A percentile compares a stretch with the other conserved stretches of the same genome.
Conservation (phyloP, 2,888 invertebrate species). For the Brachypterus glaber region DNA sequence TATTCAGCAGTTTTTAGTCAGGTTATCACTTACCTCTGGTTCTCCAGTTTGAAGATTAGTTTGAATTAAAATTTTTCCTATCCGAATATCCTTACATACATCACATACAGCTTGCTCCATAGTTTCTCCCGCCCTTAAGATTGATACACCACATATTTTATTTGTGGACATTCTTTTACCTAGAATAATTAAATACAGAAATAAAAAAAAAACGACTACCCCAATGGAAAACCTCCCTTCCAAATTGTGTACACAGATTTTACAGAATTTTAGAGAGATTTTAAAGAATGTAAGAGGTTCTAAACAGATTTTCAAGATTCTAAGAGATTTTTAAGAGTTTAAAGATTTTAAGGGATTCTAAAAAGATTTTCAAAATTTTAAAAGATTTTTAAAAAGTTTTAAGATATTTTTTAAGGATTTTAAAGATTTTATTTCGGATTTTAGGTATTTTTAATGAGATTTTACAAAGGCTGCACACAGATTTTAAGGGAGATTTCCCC, state of each 20-base stretch:
- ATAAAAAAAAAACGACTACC: slow-evolving; percentile 4
- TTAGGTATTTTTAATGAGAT: no score
- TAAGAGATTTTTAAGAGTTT: slow-evolving; percentile 3
- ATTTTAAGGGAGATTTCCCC: no score
- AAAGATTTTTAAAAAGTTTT: no score
- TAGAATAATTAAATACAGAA: slow-evolving; percentile 25
- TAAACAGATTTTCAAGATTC: slow-evolving; percentile 7
- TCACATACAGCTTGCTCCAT: slow-evolving; percentile 99
- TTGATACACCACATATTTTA: slow-evolving; percentile 95
- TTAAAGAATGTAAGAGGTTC: no score
- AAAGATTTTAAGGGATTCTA: no score
- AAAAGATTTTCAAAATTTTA: no score
- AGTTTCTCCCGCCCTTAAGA: slow-evolving; percentile 95
- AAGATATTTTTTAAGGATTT: no score
- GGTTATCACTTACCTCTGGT: slow-evolving; percentile 83
- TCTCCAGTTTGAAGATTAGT: slow-evolving; percentile 93
- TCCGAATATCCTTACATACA: slow-evolving; percentile 94
- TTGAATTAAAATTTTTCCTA: slow-evolving; percentile 98
- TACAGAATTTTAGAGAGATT: no score
- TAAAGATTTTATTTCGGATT: no score
- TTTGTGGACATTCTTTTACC: slow-evolving; percentile 73
- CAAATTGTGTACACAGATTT: no score
- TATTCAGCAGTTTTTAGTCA: no score
- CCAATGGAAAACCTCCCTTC: slow-evolving; percentile 1
- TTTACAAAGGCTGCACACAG: no score